A percentile compares a stretch with the other conserved stretches of the same genome.
Conservation (phyloP, 35 echinoderm and acorn worm species). For the Hemicentrotus pulcherrimus region DNA sequence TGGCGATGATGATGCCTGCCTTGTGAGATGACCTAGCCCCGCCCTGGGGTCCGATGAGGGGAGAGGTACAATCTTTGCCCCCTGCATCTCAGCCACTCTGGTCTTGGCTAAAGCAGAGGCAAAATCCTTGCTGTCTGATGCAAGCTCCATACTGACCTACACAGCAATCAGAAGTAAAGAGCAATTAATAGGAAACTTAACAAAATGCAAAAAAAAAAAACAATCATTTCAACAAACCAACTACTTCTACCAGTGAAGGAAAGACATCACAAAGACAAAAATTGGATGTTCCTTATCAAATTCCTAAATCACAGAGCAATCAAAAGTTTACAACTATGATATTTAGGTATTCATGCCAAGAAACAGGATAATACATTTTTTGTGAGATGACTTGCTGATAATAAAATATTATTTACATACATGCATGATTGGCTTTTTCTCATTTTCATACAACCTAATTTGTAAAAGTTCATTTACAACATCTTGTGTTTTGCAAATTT, state of each 20-base stretch:
- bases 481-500: too few species aligned
- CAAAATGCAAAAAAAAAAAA: too few species aligned
- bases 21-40: neutral
- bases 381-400: neutral
- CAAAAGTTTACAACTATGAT: too few species aligned
- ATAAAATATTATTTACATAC: neutral
- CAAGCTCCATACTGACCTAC: conserved; percentile 83
- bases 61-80: conserved; percentile 75
- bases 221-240: too few species aligned
- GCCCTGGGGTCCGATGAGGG: conserved; percentile 59
- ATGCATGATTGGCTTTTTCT: too few species aligned
- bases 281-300: too few species aligned
- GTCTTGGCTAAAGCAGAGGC: conserved; percentile 73
- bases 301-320: too few species aligned
- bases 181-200: neutral
- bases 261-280: neutral
- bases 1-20: conserved; percentile 27
- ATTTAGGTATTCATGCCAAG: too few species aligned
- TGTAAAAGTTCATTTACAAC: too few species aligned
- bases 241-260: neutral
- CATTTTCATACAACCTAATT: too few species aligned
- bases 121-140: conserved; percentile 92
- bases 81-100: conserved; percentile 92
- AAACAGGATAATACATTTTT: too few species aligned
- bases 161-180: neutral